phyloP scores from a whole-genome alignment of 2,797 vertebrate genomes.

The Coracias cyanogaster region DNA sequence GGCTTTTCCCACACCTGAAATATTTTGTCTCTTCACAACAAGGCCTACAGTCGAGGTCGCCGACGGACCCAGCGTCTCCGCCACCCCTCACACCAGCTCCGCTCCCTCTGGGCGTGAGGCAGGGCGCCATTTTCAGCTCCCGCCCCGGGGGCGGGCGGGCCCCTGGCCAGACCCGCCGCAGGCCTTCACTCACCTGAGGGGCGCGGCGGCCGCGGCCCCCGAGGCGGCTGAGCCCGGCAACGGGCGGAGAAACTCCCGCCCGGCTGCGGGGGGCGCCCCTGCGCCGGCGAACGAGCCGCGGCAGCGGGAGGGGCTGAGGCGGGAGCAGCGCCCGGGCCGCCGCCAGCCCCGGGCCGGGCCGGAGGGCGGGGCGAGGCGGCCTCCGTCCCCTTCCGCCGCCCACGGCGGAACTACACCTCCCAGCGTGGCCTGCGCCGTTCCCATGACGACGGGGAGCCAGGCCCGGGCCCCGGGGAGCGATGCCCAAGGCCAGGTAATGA shows the following conservation, averaged over 20 bases:
- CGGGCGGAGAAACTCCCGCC: fast-evolving
- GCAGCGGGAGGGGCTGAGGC: too few species aligned
- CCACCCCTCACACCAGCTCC: background rate
- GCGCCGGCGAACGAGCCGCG: background rate
- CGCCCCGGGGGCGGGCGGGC: fast-evolving
- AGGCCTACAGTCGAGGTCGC: fast-evolving
- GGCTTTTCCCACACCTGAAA: background rate
- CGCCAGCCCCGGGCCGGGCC: too few species aligned
- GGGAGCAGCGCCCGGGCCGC: background rate
- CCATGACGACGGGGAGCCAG: constrained; percentile 40
- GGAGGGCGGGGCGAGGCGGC: too few species aligned
- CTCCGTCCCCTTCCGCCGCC: background rate
- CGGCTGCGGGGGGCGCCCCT: background rate
- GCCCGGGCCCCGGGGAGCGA: background rate
- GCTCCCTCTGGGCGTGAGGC: fast-evolving
- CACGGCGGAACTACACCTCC: constrained; percentile 67
- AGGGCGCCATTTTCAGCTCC: background rate
- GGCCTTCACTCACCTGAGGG: background rate
- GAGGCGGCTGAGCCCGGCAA: background rate
- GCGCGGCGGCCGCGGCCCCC: background rate
- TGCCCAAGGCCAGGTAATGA: constrained; percentile 71
- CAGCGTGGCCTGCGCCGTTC: constrained; percentile 32
- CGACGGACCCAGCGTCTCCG: fast-evolving
- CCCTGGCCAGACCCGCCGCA: fast-evolving
- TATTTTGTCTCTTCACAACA: background rate